Base-by-base conservation (phyloP, 2,113 vertebrate species). In the Macheiramphus alcinus region DNA sequence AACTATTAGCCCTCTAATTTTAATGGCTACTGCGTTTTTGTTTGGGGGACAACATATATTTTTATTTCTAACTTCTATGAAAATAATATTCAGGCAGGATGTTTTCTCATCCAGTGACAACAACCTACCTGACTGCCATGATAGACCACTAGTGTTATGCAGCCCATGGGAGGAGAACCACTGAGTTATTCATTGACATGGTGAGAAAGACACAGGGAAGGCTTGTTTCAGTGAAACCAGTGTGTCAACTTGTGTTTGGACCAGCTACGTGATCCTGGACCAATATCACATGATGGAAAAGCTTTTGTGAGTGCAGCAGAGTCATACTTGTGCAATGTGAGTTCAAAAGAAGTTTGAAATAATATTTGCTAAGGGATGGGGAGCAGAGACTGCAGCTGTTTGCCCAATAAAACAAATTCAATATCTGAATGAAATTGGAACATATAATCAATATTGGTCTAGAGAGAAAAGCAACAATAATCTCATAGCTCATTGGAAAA, bases 381-480 rank as follows among this genome's bases (percentile, higher is more conserved):
- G 68, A 84, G 12, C 3, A 21, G 27, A 63, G n/a, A 34, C 42
- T 89, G 32, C 59, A 63, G 12, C n/a, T 93, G 89, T 96, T 96
- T 97, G 89, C 61, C 84, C 91, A 96, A 85, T 93, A 89, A 93
- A 93, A 52, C 52, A 87, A 96, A 94, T 93, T 68, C 93, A 93
- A 75, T 90, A 91, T 91, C 73, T 1, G 43, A 95, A 91, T 68
- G 70, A 90, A 96, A 96, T 40, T 89, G 91, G 58, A 95, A 65
- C 84, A 48, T 65, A 81, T 84, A 89, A 95, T 96, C 87, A 96
- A 96, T 96, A 93, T 96, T 96, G 78, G 40, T 80, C 89, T 85
- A 81, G 61, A 1, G 5, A 75, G 68, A 89, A 91, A 94, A 91
- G 89, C 80, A 89, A 61, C 78, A 91, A 75, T 89, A 81, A 75